phyloP scores from a whole-genome alignment of 2,888 invertebrate species.

The Cephus rjabovi region DNA sequence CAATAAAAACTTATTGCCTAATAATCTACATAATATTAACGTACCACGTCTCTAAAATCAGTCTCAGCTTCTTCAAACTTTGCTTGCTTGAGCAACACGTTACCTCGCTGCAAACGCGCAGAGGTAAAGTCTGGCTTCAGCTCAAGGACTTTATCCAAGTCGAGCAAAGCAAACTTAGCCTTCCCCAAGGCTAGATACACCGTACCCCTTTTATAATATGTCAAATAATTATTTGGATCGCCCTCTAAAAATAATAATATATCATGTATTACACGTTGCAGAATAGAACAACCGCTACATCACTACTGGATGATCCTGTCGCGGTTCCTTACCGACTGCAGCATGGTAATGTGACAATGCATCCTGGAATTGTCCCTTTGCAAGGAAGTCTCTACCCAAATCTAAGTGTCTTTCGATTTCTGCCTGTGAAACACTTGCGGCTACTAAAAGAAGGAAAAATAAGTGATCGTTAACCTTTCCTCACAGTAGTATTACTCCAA shows the following conservation, averaged over 20 bases:
- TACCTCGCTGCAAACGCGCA: slow-evolving; percentile 86
- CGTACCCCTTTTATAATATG: slow-evolving; percentile 95
- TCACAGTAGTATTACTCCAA: neutral
- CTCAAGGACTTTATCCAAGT: slow-evolving; percentile 92
- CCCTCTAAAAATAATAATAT: slow-evolving; percentile 75
- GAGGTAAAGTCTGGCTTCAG: slow-evolving; percentile 95
- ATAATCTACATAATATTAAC: slow-evolving; percentile 58
- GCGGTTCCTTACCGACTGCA: slow-evolving; percentile 83
- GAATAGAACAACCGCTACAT: neutral
- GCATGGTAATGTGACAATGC: slow-evolving; percentile 98
- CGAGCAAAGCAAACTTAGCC: slow-evolving; percentile 93
- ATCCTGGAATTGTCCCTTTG: slow-evolving; percentile 93
- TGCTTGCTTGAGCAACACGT: slow-evolving; percentile 90
- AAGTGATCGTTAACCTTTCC: neutral
- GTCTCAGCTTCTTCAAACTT: slow-evolving; percentile 83
- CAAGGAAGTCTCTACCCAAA: slow-evolving; percentile 90
- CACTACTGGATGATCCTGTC: neutral
- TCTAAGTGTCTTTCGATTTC: slow-evolving; percentile 95
- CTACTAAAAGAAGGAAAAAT: slow-evolving; percentile 69
- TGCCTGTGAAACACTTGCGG: slow-evolving; percentile 76
- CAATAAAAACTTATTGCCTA: neutral
- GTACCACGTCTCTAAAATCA: slow-evolving; percentile 88
- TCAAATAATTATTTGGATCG: slow-evolving; percentile 95
- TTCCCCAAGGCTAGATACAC: slow-evolving; percentile 96
- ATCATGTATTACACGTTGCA: neutral